These are phyloP conservation scores for Gallinago jamesoni DNA, from an alignment of 2,113 vertebrate species.

Conservation along the genomic window DNA sequence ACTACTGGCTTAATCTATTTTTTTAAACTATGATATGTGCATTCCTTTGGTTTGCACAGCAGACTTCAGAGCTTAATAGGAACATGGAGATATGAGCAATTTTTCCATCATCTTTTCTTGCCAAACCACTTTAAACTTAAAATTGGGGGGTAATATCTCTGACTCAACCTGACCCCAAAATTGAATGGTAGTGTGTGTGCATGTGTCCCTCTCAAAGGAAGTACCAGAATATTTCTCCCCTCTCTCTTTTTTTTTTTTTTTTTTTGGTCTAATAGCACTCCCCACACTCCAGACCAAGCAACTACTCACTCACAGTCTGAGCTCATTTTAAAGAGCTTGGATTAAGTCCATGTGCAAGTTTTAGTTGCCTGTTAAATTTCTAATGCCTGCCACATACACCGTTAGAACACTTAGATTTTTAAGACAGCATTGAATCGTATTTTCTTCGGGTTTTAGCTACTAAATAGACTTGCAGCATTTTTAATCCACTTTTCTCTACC, in stretches of 20 bases:
- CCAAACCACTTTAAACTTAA: conserved; percentile 65
- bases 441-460: conserved; percentile 37
- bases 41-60: conserved; percentile 72
- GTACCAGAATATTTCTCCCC: background rate
- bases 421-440: background rate
- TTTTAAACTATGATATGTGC: conserved; percentile 66
- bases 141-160: conserved; percentile 68
- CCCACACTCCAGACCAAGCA: conserved; percentile 40
- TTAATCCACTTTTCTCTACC: background rate
- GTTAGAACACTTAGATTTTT: conserved; percentile 50
- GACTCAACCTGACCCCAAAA: conserved; percentile 65
- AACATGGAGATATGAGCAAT: conserved; percentile 52
- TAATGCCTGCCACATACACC: conserved; percentile 59
- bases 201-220: conserved; percentile 5
- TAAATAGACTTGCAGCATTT: background rate
- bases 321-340: conserved; percentile 69
- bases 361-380: conserved; percentile 65
- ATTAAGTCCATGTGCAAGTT: conserved; percentile 61
- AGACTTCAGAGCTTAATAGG: conserved; percentile 59
- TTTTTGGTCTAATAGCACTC: background rate
- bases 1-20: conserved; percentile 62
- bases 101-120: conserved; percentile 68
- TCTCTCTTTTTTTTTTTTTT: background rate
- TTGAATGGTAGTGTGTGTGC: background rate
- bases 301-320: conserved; percentile 60